phyloP scores from a whole-genome alignment of 2,113 vertebrate genomes.

The Syngnathus floridae region DNA sequence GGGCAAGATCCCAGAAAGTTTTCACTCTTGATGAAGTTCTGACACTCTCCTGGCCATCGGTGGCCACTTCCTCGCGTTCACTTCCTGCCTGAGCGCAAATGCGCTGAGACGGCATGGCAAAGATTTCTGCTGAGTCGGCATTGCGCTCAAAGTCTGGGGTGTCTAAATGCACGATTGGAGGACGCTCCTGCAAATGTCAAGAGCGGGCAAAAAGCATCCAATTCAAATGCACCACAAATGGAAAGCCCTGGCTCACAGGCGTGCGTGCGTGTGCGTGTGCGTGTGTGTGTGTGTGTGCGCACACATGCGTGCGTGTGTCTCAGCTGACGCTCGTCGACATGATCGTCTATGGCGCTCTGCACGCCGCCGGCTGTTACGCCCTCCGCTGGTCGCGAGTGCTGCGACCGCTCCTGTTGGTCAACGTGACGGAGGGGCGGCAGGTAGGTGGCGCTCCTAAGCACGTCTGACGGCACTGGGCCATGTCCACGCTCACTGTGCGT shows the following conservation, averaged over 20 bases:
- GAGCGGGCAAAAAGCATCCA: too few species aligned
- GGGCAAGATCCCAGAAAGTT: too few species aligned
- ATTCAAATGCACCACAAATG: too few species aligned
- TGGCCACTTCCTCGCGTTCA: background rate
- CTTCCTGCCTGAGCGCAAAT: background rate
- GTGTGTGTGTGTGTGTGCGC: background rate
- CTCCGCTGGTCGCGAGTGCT: slow-evolving; percentile 85
- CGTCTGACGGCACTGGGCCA: slow-evolving; percentile 21
- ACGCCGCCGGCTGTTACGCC: slow-evolving; percentile 47
- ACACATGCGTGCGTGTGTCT: slow-evolving; percentile 3
- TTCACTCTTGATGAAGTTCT: too few species aligned
- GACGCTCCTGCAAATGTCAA: too few species aligned
- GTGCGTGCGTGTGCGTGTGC: too few species aligned
- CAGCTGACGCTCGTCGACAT: slow-evolving; percentile 83
- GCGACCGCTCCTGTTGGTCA: slow-evolving; percentile 85
- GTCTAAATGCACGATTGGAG: too few species aligned
- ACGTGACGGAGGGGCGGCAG: slow-evolving; percentile 88
- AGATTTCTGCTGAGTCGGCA: background rate
- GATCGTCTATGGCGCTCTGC: slow-evolving; percentile 74
- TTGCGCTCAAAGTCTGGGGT: background rate
- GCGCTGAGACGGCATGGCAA: background rate
- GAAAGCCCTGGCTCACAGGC: too few species aligned
- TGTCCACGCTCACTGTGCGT: background rate
- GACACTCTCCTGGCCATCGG: too few species aligned
- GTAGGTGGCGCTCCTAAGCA: slow-evolving; percentile 49